phyloP scores from a whole-genome alignment of 2,888 invertebrate genomes.

The Drosophila falleni region DNA sequence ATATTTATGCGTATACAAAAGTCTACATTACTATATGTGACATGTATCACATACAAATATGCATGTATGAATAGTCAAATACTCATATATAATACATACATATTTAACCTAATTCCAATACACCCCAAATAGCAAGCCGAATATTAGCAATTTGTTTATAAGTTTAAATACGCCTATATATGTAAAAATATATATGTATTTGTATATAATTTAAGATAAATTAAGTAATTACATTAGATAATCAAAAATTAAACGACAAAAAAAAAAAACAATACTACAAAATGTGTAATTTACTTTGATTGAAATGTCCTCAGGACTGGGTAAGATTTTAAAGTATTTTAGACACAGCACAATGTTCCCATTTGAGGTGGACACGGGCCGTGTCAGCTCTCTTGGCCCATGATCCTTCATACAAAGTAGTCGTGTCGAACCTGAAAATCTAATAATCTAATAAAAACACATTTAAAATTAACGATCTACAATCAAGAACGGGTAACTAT shows the following conservation, averaged over 20 bases:
- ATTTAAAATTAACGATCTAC: too few relatives aligned
- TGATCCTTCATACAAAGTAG: too few relatives aligned
- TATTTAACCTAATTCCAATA: conserved; percentile 51
- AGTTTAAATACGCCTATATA: conserved; percentile 69
- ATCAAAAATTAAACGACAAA: conserved; percentile 74
- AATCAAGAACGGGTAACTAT: too few relatives aligned
- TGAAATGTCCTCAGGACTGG: background rate
- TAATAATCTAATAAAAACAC: too few relatives aligned
- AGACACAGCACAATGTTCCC: too few relatives aligned
- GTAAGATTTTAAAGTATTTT: conserved; percentile 1
- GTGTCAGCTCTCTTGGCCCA: too few relatives aligned
- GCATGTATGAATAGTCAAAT: conserved; percentile 41
- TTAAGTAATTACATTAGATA: conserved; percentile 80
- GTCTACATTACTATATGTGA: conserved; percentile 63
- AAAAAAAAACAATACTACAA: conserved; percentile 21
- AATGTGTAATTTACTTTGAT: background rate
- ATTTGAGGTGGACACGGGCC: too few relatives aligned
- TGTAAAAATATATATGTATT: conserved; percentile 69
- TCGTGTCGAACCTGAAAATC: too few relatives aligned
- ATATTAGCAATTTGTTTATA: conserved; percentile 59
- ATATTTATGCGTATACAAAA: conserved; percentile 44
- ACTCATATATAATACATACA: conserved; percentile 19
- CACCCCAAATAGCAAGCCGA: conserved; percentile 20
- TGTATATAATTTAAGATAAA: conserved; percentile 68
- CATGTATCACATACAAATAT: conserved; percentile 65